Evolutionary conservation across 1,140 invertebrate genomes (phyloP), one percentile per base, ranked within the genome.

Genomic region (Belonocnema kinseyi): DNA sequence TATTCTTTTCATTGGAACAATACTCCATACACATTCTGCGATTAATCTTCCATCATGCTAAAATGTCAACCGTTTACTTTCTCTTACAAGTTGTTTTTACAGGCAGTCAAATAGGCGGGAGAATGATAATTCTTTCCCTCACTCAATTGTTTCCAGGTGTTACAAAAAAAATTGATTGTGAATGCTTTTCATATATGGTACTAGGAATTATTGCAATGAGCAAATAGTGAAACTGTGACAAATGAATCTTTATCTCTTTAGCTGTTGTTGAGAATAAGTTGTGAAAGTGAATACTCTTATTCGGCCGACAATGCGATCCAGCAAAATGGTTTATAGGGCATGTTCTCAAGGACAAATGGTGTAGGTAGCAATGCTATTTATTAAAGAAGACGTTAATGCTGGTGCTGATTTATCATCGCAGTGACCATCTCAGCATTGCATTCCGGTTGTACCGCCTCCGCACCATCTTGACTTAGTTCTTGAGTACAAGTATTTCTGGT

Each of bases 381-480:
- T 74, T 74, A 56, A 53, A 16, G 53, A 56, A 74, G 73, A 74
- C 73, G 26, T 56, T 74, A 74, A 74, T 58, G 73, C 53, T n/a
- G 56, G 73, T 58, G 50, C 46, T 74, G 73, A 75, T 75, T 75
- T 75, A 75, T 75, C 26, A 75, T 58, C 61, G 53, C 26, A 16
- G n/a, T 61, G 74, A 61, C 33, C 61, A 16, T 11, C 40, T 46
- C 17, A 17, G 53, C 16, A 54, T 3, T 54, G 17, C 53, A 19
- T 54, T 5, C 5, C n/a, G 26, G 61, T 66, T 33, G 40, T 66
- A 26, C 61, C 61, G 61, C 61, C 61, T 66, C 61, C 61, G 2
- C 33, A 66, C 16, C 33, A 46, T 40, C 61, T 66, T 66, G 26
- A 46, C 33, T 66, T 40, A 66, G 61, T 66, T 66, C n/a, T 16